A percentile compares a stretch with the other conserved stretches of the same genome.
phyloP scores from a whole-genome alignment of 2,888 invertebrate species.

The Drosophila multiciliata region DNA sequence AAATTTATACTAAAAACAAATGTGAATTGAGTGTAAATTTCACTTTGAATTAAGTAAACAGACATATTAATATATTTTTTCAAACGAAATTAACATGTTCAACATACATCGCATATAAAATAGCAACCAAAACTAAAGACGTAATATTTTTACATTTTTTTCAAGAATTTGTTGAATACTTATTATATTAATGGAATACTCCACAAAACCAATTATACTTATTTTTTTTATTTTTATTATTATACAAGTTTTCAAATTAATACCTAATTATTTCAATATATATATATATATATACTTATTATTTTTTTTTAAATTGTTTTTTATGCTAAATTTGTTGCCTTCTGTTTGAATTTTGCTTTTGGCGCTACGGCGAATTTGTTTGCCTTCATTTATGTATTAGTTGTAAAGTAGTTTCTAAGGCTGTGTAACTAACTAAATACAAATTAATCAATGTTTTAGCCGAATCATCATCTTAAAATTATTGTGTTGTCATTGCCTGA shows the following conservation, averaged over 20 bases:
- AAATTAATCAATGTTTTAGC: slow-evolving; percentile 40
- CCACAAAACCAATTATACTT: slow-evolving; percentile 22
- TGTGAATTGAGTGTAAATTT: slow-evolving; percentile 32
- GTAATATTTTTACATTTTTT: slow-evolving; percentile 48
- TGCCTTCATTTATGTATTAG: slow-evolving; percentile 53
- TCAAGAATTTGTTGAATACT: slow-evolving; percentile 28
- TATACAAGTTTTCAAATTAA: slow-evolving; percentile 15
- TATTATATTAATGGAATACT: slow-evolving; percentile 39
- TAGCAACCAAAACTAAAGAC: slow-evolving; percentile 67
- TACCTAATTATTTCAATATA: slow-evolving; percentile 12
- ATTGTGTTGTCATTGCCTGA: slow-evolving; percentile 58
- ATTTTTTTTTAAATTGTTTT: slow-evolving; percentile 38
- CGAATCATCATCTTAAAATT: slow-evolving; percentile 30
- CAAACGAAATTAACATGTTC: slow-evolving; percentile 71
- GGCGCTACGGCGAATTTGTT: slow-evolving; percentile 34
- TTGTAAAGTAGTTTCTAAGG: slow-evolving; percentile 77
- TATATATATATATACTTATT: background rate
- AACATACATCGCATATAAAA: slow-evolving; percentile 62
- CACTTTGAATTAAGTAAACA: slow-evolving; percentile 35
- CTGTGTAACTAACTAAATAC: slow-evolving; percentile 75
- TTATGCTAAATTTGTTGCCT: slow-evolving; percentile 33
- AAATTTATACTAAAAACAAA: slow-evolving; percentile 44
- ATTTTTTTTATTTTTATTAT: slow-evolving; percentile 9
- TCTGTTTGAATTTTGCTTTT: slow-evolving; percentile 38
- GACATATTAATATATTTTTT: slow-evolving; percentile 57